Base-by-base conservation (phyloP, 1,140 invertebrate species). In the Vollenhovia emeryi region DNA sequence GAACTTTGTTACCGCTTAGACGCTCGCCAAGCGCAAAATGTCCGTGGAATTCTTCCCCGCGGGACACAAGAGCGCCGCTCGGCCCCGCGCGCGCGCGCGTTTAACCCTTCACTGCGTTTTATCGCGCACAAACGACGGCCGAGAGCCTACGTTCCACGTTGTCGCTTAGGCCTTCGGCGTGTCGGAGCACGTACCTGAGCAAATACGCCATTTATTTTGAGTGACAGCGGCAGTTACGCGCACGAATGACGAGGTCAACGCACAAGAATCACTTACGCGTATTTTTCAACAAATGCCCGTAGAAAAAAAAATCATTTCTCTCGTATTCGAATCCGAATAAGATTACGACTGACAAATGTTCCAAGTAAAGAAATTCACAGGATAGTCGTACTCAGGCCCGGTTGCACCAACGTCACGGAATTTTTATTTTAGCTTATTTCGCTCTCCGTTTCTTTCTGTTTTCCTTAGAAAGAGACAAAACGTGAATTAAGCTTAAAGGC, bases 1-100 rank as follows among this genome's bases (percentile, higher is more conserved):
- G 85, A 85, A 89, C 86, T 91, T 88, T 85, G 75, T 75, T 83
- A 78, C 75, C 83, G 40, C 30, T 27, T 36, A 55, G 27, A 62
- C 15, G n/a, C 24, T 48, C 62, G 52, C 40, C 11, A 55, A 11
- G 13, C 15, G 33, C 11, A 27, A 43, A 73, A 33, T 48, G 43
- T 82, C 36, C 78, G 43, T 59, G 71, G 80, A 84, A 84, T 84
- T 84, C 45, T 1, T 73, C 73, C 78, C 66, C 50, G 50, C 78
- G 66, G 78, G 66, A 64, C 36, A 80, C 18, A 5, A 57, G 18
- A 68, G 40, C 24, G 3, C 40, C 27, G 74, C 3, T 15, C n/a
- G 13, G 43, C 57, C 8, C 15, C 30, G 27, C 30, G 27, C 75
- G 27, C 27, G 55, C 43, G 52, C 33, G 21, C 30, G 13, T n/a